phyloP scores from a whole-genome alignment of 2,113 vertebrate species.

The Boleophthalmus pectinirostris region DNA sequence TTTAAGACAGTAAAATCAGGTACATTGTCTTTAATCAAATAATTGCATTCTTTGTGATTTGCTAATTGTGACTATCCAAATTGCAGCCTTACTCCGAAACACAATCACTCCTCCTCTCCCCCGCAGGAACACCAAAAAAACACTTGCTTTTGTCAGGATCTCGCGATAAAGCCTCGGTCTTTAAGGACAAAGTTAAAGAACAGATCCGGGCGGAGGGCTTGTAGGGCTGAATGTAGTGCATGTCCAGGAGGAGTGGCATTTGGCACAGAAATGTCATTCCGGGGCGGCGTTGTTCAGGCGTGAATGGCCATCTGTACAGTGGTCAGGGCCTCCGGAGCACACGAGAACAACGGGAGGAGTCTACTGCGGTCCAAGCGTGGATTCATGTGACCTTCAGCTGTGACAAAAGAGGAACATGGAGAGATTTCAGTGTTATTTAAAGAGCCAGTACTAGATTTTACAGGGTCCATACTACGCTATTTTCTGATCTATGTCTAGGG shows the following conservation, averaged over 20 bases:
- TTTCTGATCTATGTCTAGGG: too few relatives aligned
- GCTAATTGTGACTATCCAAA: too few relatives aligned
- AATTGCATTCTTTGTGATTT: too few relatives aligned
- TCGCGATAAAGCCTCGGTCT: constrained; percentile 16
- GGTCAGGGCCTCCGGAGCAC: neutral
- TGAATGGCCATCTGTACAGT: constrained; percentile 14
- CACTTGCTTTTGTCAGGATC: constrained; percentile 21
- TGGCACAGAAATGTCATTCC: constrained; percentile 19
- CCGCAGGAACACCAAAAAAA: neutral
- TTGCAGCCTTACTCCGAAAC: constrained; percentile 15
- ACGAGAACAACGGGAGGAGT: neutral
- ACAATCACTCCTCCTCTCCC: constrained; percentile 16
- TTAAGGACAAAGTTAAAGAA: constrained; percentile 16
- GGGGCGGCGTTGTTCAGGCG: constrained; percentile 1
- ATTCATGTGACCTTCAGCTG: neutral
- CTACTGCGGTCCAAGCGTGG: neutral
- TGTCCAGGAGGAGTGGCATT: constrained; percentile 21
- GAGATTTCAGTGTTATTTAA: neutral
- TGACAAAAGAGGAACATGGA: neutral
- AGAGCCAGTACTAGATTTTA: too few relatives aligned
- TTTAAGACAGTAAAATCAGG: too few relatives aligned
- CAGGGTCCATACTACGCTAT: too few relatives aligned
- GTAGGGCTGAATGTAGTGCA: neutral
- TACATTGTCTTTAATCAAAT: too few relatives aligned
- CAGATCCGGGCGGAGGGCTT: neutral